Percentiles rank a stretch among this genome's conserved stretches.
These are phyloP conservation scores for Catharus ustulatus DNA, from an alignment of 2,797 vertebrate genomes.

Conservation along the genomic window DNA sequence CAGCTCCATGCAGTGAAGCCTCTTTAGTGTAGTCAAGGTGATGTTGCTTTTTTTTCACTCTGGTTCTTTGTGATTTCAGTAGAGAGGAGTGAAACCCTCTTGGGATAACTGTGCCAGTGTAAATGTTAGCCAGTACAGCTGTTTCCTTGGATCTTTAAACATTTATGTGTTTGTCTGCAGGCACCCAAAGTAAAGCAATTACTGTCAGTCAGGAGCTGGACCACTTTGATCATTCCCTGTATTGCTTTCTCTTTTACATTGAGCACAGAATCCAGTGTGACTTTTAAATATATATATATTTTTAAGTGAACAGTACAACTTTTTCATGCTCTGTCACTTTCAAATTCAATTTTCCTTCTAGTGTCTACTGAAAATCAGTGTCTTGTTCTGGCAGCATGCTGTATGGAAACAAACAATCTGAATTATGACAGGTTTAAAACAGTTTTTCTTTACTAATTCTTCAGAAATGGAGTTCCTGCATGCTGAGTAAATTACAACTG, in stretches of 20 bases:
- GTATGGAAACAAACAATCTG: not conserved
- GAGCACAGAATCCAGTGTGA: not conserved
- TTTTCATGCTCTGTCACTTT: not conserved
- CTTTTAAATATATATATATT: not conserved
- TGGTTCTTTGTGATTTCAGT: not conserved
- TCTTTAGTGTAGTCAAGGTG: not conserved
- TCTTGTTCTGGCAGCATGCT: not conserved
- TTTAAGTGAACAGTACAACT: not conserved
- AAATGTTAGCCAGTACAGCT: not conserved
- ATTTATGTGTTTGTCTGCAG: slow-evolving; percentile 11
- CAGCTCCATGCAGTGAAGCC: not conserved
- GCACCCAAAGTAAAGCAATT: slow-evolving; percentile 12
- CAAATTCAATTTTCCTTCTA: not conserved
- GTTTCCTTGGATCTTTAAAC: not conserved
- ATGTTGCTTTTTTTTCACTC: not conserved
- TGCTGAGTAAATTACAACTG: not conserved
- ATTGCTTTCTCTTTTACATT: not conserved
- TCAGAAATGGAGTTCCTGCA: not conserved
- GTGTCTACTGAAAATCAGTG: not conserved
- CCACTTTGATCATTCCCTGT: not conserved
- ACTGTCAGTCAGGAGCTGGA: not conserved
- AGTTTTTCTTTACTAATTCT: not conserved
- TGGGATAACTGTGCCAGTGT: not conserved
- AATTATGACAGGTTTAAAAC: not conserved
- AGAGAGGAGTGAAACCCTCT: not conserved